Base-by-base conservation (phyloP, 2,113 vertebrate genomes). In the Ptilonorhynchus violaceus region DNA sequence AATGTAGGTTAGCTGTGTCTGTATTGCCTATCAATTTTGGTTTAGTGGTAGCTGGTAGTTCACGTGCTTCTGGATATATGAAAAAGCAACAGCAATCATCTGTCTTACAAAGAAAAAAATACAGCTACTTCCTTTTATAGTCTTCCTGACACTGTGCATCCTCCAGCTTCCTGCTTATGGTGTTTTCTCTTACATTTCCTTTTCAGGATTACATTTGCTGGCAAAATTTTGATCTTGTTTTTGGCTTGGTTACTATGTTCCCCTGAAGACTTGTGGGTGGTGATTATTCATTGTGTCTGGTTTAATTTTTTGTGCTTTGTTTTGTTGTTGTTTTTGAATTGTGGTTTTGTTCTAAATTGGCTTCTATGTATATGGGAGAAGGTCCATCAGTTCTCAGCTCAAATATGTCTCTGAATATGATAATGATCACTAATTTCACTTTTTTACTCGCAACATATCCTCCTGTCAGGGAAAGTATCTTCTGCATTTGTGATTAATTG, bases 21-120 rank as follows among this genome's bases (percentile, higher is more conserved):
- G 1, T 8, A 1, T 28, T 1, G 11, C 27, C 24, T 49, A 3
- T 23, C 2, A 1, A 1, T 41, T 84, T 79, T 84, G 4, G 41
- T 74, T 81, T 35, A 50, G 6, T 59, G 39, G 13, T 68, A 78
- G 23, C 33, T 81, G 22, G 25, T 80, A 70, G 52, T 62, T 70
- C 9, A 7, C 3, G 1, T 70, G 16, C 21, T 88, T 5, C 30
- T 50, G 39, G n/a, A 46, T 59, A 9, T 4, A 22, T 30, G 16
- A 78, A 31, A 39, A 53, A 81, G n/a, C 16, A 42, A n/a, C 19
- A 27, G 3, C 23, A 63, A 11, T 37, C 5, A 25, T 75, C 52
- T 60, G n/a, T 50, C 22, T 74, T 59, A 35, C 14, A 69, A 44
- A 28, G 30, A 46, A 66, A 64, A n/a, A 64, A 41, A 9, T 13